phyloP scores from a whole-genome alignment of 2,797 vertebrate genomes.

The Macrochelys suwanniensis region DNA sequence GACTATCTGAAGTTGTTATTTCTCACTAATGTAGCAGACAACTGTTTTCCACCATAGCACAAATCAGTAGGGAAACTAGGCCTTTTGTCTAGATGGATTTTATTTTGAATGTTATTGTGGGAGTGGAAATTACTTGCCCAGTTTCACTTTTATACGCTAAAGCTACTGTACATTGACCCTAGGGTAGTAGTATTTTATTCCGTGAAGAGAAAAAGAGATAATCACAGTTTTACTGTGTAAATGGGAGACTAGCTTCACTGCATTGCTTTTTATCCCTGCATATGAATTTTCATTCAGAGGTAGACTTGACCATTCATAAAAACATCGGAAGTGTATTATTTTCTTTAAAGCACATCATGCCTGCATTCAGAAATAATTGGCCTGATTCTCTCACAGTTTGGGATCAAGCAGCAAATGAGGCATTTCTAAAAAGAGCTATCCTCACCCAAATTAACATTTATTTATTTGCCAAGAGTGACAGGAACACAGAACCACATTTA shows the following conservation, averaged over 20 bases:
- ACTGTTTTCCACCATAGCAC: slow-evolving; percentile 57
- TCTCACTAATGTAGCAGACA: slow-evolving; percentile 71
- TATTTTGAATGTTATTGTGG: slow-evolving; percentile 39
- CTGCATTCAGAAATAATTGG: slow-evolving; percentile 26
- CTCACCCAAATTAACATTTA: slow-evolving; percentile 41
- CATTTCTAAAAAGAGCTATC: background rate
- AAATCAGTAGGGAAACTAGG: slow-evolving; percentile 59
- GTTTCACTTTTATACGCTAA: background rate
- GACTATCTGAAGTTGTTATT: slow-evolving; percentile 77
- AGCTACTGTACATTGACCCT: slow-evolving; percentile 35
- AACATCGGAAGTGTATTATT: background rate
- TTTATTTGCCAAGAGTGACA: slow-evolving; percentile 33
- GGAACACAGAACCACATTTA: slow-evolving; percentile 28
- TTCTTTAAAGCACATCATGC: slow-evolving; percentile 6
- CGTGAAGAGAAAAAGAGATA: slow-evolving; percentile 23
- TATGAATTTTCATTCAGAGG: slow-evolving; percentile 39
- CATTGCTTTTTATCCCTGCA: background rate
- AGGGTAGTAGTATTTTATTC: slow-evolving; percentile 4
- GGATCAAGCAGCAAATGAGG: slow-evolving; percentile 40
- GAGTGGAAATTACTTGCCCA: background rate
- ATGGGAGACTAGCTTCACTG: slow-evolving; percentile 15
- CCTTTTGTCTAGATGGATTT: slow-evolving; percentile 66
- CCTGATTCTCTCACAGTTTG: slow-evolving; percentile 24
- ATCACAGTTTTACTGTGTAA: slow-evolving; percentile 2
- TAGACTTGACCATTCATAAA: slow-evolving; percentile 35